Evolutionary conservation across 2,113 vertebrate genomes (phyloP), one percentile per base, ranked within the genome.

Genomic region (Furnarius figulus): DNA sequence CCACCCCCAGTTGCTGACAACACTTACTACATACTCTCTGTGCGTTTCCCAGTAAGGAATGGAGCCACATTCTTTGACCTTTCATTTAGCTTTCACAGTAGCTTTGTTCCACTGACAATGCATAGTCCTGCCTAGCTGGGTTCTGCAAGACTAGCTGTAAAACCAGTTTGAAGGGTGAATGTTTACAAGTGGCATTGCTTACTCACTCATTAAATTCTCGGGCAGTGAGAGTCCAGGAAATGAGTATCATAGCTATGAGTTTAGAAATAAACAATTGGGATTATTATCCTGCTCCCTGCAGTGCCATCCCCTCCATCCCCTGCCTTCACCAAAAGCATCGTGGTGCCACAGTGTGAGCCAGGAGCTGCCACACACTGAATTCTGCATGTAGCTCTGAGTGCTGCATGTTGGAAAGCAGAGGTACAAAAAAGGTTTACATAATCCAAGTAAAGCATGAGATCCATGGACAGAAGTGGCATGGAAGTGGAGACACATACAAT

Each of bases 271-370:
- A 62, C 9, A 71, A 5, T 2, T 20, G 2, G 27, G 35, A 53
- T 74, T 71, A 30, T 39, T 56, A 28, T 18, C 35, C 16, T 33
- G 21, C 1, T 66, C 4, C 23, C 18, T 2, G 2, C 9, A 11
- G 2, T 3, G 7, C 4, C 3, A 17, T 68, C 15, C 17, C 22
- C 37, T 33, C n/a, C 1, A 1, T 1, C 5, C 24, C 5, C 17
- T 47, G 19, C 40, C 42, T 40, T 63, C 58, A n/a, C 1, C 2
- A 61, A 39, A 47, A 82, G 14, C 0, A 0, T 55, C 0, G 0
- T 30, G n/a, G n/a, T 62, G 40, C 46, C 73, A 77, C 2, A 0
- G 2, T 5, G 14, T 37, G 56, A 92, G 65, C 28, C 80, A 71
- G 70, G 77, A 87, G 91, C 40, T 82, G 77, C 61, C 27, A n/a